phyloP scores from a whole-genome alignment of 2,797 vertebrate species.

The Enteromius viviparus region DNA sequence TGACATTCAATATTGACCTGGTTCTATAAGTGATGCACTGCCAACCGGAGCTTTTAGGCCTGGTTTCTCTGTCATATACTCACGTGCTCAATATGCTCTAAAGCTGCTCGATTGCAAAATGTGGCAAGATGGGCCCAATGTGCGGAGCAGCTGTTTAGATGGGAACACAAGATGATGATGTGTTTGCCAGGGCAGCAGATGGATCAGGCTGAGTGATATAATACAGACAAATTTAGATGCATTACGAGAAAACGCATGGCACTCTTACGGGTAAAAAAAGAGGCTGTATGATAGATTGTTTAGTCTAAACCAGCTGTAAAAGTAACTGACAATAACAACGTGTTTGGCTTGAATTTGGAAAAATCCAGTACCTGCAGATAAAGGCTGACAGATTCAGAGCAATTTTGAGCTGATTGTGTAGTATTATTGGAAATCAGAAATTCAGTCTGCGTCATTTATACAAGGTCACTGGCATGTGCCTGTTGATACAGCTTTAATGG shows the following conservation, averaged over 20 bases:
- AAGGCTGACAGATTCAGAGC: background rate
- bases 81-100: background rate
- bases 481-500: constrained; percentile 14
- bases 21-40: constrained; percentile 65
- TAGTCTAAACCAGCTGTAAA: constrained; percentile 17
- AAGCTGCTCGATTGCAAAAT: constrained; percentile 37
- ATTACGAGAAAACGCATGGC: constrained; percentile 33
- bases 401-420: background rate
- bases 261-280: background rate
- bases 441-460: constrained; percentile 5
- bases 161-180: constrained; percentile 27
- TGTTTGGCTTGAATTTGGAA: constrained; percentile 1
- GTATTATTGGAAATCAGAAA: constrained; percentile 6
- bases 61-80: constrained; percentile 24
- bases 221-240: constrained; percentile 39
- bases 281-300: constrained; percentile 16
- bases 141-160: constrained; percentile 49
- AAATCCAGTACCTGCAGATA: background rate
- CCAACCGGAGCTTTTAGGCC: constrained; percentile 44
- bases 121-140: constrained; percentile 36
- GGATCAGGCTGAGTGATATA: constrained; percentile 36
- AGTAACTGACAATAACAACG: constrained; percentile 13
- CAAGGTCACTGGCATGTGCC: constrained; percentile 33
- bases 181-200: constrained; percentile 49
- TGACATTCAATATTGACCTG: constrained; percentile 60